Conservation (phyloP, 2,888 invertebrate species). For the Tachystola acroxantha region DNA sequence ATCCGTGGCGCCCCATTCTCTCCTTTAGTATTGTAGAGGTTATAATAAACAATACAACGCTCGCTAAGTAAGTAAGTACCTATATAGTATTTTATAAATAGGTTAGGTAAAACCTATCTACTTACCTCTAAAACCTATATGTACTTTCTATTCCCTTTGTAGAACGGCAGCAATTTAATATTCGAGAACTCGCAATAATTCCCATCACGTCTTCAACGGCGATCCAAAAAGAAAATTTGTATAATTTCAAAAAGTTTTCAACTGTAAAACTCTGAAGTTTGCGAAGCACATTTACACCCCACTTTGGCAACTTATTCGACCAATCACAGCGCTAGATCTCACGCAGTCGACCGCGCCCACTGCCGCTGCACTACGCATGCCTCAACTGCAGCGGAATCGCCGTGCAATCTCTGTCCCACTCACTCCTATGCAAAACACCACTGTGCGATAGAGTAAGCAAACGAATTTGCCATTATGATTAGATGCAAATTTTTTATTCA, state of each 20-base stretch:
- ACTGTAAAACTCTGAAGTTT: slow-evolving; percentile 60
- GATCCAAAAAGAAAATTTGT: slow-evolving; percentile 34
- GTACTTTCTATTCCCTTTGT: too few relatives aligned
- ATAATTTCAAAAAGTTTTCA: slow-evolving; percentile 60
- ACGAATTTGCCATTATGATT: slow-evolving; percentile 48
- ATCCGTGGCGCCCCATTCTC: too few relatives aligned
- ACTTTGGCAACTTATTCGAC: slow-evolving; percentile 43
- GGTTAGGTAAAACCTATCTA: too few relatives aligned
- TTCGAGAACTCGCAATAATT: slow-evolving; percentile 18
- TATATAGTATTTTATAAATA: too few relatives aligned
- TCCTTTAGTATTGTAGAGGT: too few relatives aligned
- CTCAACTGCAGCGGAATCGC: slow-evolving; percentile 47
- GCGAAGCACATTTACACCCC: slow-evolving; percentile 51
- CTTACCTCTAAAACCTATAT: too few relatives aligned
- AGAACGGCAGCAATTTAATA: slow-evolving; percentile 6
- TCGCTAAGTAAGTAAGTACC: too few relatives aligned
- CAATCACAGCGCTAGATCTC: slow-evolving; percentile 49
- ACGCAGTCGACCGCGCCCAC: slow-evolving; percentile 64
- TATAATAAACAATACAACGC: too few relatives aligned
- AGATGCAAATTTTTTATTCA: slow-evolving; percentile 73
- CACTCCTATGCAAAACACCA: slow-evolving; percentile 25
- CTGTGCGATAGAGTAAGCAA: slow-evolving; percentile 38
- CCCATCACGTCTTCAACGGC: slow-evolving; percentile 37
- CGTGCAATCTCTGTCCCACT: slow-evolving; percentile 41
- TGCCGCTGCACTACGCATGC: slow-evolving; percentile 69